Evolutionary conservation across 2,888 invertebrate genomes (phyloP).

Genomic region (Bimastos eiseni): DNA sequence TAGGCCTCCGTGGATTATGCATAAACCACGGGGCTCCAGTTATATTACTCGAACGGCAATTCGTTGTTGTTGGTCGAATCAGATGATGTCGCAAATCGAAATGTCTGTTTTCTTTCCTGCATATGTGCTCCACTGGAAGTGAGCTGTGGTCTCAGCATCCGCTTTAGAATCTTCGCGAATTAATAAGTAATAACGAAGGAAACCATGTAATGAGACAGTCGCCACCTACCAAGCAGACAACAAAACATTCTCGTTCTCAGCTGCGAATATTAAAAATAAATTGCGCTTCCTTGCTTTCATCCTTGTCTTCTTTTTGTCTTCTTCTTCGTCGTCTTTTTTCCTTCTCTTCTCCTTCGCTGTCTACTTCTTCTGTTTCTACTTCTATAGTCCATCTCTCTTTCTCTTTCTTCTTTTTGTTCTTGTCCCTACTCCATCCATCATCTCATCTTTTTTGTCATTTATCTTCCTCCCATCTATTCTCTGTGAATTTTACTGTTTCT

Average conservation of each 20-base stretch:
- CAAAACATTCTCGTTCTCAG: not conserved
- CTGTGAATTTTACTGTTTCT: too few relatives aligned
- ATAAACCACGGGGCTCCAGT: not conserved
- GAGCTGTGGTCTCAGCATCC: not conserved
- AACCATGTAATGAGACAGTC: not conserved
- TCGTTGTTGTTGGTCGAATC: not conserved
- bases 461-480: too few relatives aligned
- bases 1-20: too few relatives aligned
- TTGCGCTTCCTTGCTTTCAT: not conserved
- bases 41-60: not conserved
- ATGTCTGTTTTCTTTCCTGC: not conserved
- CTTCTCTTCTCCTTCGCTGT: not conserved
- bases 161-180: not conserved
- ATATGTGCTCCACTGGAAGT: not conserved
- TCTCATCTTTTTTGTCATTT: too few relatives aligned
- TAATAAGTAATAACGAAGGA: not conserved
- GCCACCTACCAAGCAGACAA: not conserved
- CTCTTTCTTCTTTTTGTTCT: too few relatives aligned
- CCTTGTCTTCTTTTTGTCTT: not conserved
- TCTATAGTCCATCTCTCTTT: too few relatives aligned
- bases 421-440: too few relatives aligned
- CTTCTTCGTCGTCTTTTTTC: too few relatives aligned
- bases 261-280: not conserved
- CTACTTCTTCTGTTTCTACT: not conserved
- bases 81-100: not conserved